phyloP scores from a whole-genome alignment of 2,888 invertebrate genomes.

The Sarcophaga rosellei region DNA sequence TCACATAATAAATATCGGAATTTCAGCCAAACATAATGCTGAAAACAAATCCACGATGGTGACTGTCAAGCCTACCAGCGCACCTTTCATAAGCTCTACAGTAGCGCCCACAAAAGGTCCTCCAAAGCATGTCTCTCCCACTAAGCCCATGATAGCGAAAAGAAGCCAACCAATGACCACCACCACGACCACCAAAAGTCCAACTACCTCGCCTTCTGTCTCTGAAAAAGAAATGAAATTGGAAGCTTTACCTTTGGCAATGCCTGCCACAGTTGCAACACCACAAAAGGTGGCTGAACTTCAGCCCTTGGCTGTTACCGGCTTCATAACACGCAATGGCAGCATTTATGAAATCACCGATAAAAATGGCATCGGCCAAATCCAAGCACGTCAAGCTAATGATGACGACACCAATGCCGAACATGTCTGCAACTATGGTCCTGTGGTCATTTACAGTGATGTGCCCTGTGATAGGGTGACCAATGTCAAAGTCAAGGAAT shows the following conservation, averaged over 20 bases:
- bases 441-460: constrained; percentile 77
- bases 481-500: constrained; percentile 69
- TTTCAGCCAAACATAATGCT: neutral
- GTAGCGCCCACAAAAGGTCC: constrained; percentile 63
- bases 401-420: constrained; percentile 57
- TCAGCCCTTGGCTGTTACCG: constrained; percentile 75
- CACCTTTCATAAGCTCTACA: constrained; percentile 72
- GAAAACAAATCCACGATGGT: neutral
- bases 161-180: too few species aligned
- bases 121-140: constrained; percentile 2
- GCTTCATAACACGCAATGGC: constrained; percentile 76
- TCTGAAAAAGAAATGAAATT: constrained; percentile 19
- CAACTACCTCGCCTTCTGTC: neutral
- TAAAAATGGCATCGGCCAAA: constrained; percentile 73
- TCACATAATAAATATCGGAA: neutral
- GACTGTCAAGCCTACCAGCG: constrained; percentile 67
- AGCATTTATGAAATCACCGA: constrained; percentile 76
- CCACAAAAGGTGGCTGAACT: constrained; percentile 43
- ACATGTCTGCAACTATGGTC: constrained; percentile 77
- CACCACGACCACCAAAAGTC: neutral
- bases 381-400: constrained; percentile 73
- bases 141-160: neutral
- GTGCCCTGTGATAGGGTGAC: constrained; percentile 75
- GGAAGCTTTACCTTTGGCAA: constrained; percentile 18
- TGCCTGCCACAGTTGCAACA: constrained; percentile 32